These are phyloP conservation scores for Drosophila burlai DNA, from an alignment of 1,140 invertebrate species.

Conservation along the genomic window DNA sequence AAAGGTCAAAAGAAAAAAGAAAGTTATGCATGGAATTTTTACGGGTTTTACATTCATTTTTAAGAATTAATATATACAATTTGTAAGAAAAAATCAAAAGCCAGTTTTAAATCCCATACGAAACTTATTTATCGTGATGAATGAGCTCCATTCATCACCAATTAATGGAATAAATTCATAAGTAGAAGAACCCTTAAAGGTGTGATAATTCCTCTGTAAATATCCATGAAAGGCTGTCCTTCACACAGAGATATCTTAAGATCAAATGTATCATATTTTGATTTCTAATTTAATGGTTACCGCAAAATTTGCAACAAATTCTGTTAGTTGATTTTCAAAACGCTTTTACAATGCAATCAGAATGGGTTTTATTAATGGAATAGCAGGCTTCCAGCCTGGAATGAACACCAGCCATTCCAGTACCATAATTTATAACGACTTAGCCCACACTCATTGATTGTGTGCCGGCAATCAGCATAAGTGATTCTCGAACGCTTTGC, in stretches of 20 bases:
- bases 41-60: background rate
- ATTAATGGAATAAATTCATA: conserved; percentile 1
- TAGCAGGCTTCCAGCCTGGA: too few relatives aligned
- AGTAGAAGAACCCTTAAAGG: background rate
- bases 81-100: background rate
- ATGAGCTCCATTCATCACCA: background rate
- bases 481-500: conserved; percentile 14
- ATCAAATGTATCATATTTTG: background rate
- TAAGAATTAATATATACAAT: background rate
- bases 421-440: conserved; percentile 1
- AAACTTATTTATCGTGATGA: background rate
- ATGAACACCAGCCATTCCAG: background rate
- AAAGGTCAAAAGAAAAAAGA: conserved; percentile 10
- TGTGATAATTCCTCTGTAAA: conserved; percentile 2
- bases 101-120: background rate
- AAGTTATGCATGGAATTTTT: background rate
- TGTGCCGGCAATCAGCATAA: conserved; percentile 6
- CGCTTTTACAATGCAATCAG: background rate
- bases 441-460: conserved; percentile 15
- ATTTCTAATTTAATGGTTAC: background rate
- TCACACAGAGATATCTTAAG: background rate
- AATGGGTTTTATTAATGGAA: conserved; percentile 8
- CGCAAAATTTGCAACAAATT: background rate
- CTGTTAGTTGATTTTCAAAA: background rate
- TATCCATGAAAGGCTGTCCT: background rate